phyloP scores from a whole-genome alignment of 2,888 invertebrate genomes.

The Agrochola lychnidis region DNA sequence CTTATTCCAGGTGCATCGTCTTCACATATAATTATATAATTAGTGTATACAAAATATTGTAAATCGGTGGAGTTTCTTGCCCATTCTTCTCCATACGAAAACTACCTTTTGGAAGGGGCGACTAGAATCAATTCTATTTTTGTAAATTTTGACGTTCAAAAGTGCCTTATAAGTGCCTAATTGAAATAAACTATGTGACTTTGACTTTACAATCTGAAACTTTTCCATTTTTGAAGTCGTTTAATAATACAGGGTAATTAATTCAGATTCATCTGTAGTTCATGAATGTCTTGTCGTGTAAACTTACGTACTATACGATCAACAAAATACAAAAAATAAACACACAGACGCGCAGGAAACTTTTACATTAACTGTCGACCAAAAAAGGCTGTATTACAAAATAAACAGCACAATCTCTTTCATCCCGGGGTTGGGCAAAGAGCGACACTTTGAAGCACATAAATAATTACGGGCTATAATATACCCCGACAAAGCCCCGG shows the following conservation, averaged over 20 bases:
- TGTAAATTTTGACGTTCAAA: too few species aligned
- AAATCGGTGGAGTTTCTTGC: too few species aligned
- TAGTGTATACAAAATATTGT: too few species aligned
- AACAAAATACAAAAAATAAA: background rate
- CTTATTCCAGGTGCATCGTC: too few species aligned
- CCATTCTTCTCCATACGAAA: too few species aligned
- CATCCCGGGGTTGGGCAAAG: slow-evolving; percentile 5
- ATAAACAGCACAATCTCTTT: slow-evolving; percentile 39
- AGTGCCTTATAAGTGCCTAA: too few species aligned
- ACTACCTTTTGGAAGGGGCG: too few species aligned
- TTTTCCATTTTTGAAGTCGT: background rate
- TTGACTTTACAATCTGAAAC: background rate
- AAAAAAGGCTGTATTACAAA: slow-evolving; percentile 33
- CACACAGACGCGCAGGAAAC: background rate
- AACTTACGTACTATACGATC: too few species aligned
- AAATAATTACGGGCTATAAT: slow-evolving; percentile 57
- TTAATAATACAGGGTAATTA: background rate
- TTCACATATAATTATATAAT: too few species aligned
- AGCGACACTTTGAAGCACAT: slow-evolving; percentile 48
- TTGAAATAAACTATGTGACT: too few species aligned
- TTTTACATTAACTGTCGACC: background rate
- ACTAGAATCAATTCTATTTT: too few species aligned
- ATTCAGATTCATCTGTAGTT: background rate
- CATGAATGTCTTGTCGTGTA: background rate
- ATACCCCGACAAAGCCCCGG: slow-evolving; percentile 34